Evolutionary conservation across 2,797 vertebrate genomes (phyloP).

Genomic region (Delichon dasypus): DNA sequence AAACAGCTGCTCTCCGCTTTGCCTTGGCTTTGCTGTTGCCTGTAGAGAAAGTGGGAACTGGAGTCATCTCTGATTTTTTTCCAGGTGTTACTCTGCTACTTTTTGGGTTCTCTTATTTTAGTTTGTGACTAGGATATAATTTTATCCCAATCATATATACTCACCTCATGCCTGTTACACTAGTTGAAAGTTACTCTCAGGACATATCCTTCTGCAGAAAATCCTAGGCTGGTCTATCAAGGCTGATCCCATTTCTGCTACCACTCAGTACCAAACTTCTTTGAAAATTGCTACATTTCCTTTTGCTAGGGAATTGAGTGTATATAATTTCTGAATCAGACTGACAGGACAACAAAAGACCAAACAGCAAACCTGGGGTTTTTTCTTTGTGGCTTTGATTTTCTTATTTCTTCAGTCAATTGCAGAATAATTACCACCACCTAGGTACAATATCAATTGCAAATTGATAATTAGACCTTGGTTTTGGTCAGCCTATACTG

Average conservation of each 20-base stretch:
- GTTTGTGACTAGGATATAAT: background rate
- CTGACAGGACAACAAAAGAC: background rate
- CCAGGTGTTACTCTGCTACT: background rate
- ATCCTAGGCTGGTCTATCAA: background rate
- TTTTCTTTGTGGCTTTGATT: background rate
- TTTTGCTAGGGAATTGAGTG: background rate
- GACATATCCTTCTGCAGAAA: background rate
- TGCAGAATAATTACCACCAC: background rate
- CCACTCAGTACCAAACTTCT: background rate
- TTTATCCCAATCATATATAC: background rate
- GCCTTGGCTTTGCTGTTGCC: background rate
- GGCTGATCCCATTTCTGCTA: background rate
- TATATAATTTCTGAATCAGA: background rate
- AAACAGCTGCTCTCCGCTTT: background rate
- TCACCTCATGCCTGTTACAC: background rate
- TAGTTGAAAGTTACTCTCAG: background rate
- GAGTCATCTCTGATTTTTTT: background rate
- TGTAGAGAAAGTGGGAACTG: background rate
- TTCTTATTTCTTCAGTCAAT: background rate
- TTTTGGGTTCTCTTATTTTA: background rate
- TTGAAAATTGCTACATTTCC: background rate
- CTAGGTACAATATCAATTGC: background rate
- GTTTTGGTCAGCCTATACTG: background rate
- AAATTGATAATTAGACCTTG: background rate
- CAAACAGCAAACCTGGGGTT: background rate